A percentile compares a stretch with the other conserved stretches of the same genome.
Evolutionary conservation across 2,113 vertebrate genomes (phyloP).

Genomic region (Fregata magnificens): DNA sequence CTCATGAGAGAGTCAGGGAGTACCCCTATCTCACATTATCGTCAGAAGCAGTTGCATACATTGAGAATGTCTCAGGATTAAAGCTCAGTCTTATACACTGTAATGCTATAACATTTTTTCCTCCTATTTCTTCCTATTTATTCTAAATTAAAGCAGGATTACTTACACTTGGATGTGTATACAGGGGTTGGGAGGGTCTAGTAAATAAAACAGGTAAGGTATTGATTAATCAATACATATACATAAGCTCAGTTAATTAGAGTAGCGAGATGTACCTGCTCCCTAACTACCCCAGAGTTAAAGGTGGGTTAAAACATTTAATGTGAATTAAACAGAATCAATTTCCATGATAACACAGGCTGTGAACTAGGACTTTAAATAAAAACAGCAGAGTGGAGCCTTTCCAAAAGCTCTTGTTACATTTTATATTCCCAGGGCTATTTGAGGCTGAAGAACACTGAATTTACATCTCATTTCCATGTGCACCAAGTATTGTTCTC

Average conservation of each 20-base stretch:
- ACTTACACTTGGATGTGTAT: not conserved
- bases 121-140: not conserved
- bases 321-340: not conserved
- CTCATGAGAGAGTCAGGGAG: not conserved
- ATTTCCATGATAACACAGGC: not conserved
- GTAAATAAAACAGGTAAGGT: not conserved
- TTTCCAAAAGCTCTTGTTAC: not conserved
- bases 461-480: slow-evolving; percentile 16
- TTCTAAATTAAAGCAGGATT: not conserved
- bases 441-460: not conserved
- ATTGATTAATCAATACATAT: not conserved
- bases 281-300: not conserved
- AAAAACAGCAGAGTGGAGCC: not conserved
- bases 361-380: not conserved
- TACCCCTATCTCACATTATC: not conserved
- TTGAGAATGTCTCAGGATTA: not conserved
- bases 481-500: not conserved
- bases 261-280: not conserved
- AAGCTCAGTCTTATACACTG: not conserved
- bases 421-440: not conserved
- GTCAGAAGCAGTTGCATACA: not conserved
- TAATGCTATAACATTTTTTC: not conserved
- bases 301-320: not conserved
- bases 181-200: not conserved
- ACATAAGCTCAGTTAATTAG: not conserved